Conservation (phyloP, 2,797 vertebrate genomes). For the Phataginus tetradactyla region DNA sequence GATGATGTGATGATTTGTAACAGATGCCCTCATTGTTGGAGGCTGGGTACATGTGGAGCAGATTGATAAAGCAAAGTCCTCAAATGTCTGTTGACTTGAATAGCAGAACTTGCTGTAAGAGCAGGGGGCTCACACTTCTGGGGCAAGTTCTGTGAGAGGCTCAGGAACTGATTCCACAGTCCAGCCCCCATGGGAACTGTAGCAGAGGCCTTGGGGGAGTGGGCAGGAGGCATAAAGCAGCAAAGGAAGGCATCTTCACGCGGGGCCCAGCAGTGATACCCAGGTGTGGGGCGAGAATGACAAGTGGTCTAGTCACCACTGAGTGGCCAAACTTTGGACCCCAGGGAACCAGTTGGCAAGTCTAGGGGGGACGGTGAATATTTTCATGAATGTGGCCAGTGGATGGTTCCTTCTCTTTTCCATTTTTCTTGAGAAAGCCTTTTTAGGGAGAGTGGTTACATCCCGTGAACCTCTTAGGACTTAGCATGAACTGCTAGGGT, state of each 20-base stretch:
- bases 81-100: background rate
- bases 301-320: background rate
- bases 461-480: background rate
- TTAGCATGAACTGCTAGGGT: background rate
- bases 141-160: background rate
- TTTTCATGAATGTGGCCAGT: background rate
- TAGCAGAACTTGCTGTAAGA: background rate
- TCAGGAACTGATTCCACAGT: background rate
- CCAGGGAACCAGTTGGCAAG: background rate
- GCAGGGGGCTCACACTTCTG: background rate
- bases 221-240: background rate
- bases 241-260: background rate
- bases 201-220: background rate
- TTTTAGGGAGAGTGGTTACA: background rate
- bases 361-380: background rate
- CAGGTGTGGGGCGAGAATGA: background rate
- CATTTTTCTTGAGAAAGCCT: background rate
- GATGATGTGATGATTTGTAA: conserved; percentile 63
- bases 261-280: background rate
- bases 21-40: conserved; percentile 69
- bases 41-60: conserved; percentile 48
- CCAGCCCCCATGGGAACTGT: background rate
- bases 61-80: conserved; percentile 38
- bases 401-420: background rate
- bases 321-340: background rate